Base-by-base conservation (phyloP, 2,113 vertebrate species). In the Urocynchramus pylzowi region DNA sequence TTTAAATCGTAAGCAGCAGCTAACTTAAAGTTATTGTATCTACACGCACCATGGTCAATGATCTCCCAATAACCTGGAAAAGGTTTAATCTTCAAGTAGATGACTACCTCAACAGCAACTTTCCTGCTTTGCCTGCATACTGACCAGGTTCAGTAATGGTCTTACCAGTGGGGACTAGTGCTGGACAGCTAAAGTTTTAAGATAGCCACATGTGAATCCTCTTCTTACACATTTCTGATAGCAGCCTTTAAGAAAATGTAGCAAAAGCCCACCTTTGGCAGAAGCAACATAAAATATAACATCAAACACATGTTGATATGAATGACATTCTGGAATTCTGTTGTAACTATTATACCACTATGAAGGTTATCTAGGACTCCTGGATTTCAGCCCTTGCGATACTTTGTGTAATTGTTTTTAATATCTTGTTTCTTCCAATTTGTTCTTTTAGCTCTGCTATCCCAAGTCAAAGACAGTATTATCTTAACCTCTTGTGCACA, bases 131-230 rank as follows among this genome's bases (percentile, higher is more conserved):
- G 28, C 31, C 41, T 37, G 41, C 9, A 2, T 0, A 35, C 15
- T 49, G 41, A 64, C 11, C 57, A 68, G 47, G 28, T 21, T 63
- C 79, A 44, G 23, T 7, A 44, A 64, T 3, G 11, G 44, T 49
- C 10, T 69, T 31, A 53, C 6, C 31, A 41, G 27, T 1, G 13
- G 41, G 8, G 79, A 41, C 21, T 16, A 30, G 47, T 19, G 19
- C 45, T 49, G 20, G 28, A 69, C 3, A 69, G 31, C 24, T 56
- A 1, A 64, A 27, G 33, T 60, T 47, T 52, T 73, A 69, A 49
- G 13, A 79, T 0, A 49, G 3, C 17, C 50, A 74, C 0, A 1
- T 0, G 2, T 30, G 16, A 83, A 71, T 8, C 2, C 7, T n/a
- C 52, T 42, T n/a, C 50, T 54, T 24, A 67, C 4, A 47, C 6